Percentiles rank a stretch among this genome's conserved stretches.
Conservation (phyloP, 2,113 vertebrate species). For the Cephalopterus ornatus region DNA sequence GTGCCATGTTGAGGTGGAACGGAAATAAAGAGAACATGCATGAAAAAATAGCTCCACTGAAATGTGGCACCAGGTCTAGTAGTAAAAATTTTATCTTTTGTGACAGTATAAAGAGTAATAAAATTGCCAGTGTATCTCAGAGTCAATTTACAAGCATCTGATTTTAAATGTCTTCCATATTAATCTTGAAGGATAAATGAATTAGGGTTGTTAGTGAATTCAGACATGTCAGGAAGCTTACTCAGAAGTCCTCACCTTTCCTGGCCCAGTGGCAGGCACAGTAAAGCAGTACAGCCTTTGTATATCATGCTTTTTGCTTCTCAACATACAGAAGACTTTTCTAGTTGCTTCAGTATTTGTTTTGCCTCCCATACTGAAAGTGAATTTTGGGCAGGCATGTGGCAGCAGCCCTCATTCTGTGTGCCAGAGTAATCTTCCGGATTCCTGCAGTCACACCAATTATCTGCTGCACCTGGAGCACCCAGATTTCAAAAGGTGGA, state of each 20-base stretch:
- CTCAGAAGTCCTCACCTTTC: background rate
- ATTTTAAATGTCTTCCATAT: background rate
- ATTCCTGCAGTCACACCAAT: background rate
- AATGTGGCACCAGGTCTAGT: background rate
- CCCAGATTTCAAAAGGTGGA: no score
- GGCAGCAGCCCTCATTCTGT: background rate
- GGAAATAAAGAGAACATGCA: background rate
- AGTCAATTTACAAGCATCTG: background rate
- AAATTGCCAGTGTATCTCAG: background rate
- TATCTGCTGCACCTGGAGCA: background rate
- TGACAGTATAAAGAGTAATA: background rate
- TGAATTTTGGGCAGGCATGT: background rate
- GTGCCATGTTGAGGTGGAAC: background rate
- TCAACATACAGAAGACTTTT: background rate
- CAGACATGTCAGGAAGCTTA: background rate
- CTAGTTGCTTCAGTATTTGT: background rate
- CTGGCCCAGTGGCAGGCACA: background rate
- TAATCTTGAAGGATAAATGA: background rate
- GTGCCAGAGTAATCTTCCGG: background rate
- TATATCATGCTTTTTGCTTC: background rate
- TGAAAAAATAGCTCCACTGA: background rate
- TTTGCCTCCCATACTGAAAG: background rate
- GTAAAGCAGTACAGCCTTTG: background rate
- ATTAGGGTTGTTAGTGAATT: background rate
- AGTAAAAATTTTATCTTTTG: background rate